Evolutionary conservation across 2,113 vertebrate genomes (phyloP).

Genomic region (Otus sunia): DNA sequence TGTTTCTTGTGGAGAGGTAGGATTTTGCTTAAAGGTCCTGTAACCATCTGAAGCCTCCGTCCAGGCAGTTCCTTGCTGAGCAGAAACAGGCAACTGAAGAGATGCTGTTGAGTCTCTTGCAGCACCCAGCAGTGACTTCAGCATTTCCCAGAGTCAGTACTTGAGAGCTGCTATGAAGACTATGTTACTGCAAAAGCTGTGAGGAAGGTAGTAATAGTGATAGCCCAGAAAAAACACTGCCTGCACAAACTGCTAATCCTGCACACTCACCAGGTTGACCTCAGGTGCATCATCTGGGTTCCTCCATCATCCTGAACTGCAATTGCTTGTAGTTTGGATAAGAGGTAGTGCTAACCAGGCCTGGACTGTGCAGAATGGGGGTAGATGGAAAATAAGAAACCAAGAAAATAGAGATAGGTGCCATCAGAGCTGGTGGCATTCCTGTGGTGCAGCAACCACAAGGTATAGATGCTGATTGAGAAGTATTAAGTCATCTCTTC

Average conservation of each 20-base stretch:
- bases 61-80: background rate
- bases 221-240: accelerated
- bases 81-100: background rate
- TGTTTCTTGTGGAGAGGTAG: background rate
- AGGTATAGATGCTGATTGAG: background rate
- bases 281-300: accelerated
- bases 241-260: background rate
- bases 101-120: background rate
- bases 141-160: accelerated
- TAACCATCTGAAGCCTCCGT: background rate
- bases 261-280: background rate
- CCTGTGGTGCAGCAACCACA: background rate
- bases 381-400: background rate
- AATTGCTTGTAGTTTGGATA: background rate
- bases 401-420: background rate
- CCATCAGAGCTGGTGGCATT: background rate
- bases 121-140: background rate
- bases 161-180: background rate
- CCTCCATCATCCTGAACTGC: background rate
- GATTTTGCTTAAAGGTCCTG: background rate
- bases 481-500: background rate
- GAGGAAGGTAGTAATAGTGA: background rate
- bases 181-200: background rate
- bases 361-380: background rate
- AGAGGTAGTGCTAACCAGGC: background rate